phyloP scores from a whole-genome alignment of 2,797 vertebrate species.

The Sebastes matsubarae region DNA sequence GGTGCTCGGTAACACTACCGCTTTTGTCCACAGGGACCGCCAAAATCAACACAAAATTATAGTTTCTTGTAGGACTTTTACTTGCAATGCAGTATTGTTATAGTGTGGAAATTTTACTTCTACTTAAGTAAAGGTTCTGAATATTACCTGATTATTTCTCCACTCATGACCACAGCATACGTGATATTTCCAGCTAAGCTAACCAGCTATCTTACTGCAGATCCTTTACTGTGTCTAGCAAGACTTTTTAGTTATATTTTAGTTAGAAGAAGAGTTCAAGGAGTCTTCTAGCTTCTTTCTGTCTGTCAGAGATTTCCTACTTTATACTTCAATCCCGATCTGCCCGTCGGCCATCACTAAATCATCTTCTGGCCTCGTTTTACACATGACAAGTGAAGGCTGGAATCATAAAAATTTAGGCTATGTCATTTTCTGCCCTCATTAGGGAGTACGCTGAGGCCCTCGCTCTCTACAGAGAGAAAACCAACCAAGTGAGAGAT shows the following conservation, averaged over 20 bases:
- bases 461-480: constrained; percentile 72
- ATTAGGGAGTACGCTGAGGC: constrained; percentile 76
- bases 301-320: neutral
- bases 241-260: neutral
- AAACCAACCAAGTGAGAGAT: constrained; percentile 75
- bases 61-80: no score
- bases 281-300: neutral
- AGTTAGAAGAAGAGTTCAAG: neutral
- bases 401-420: constrained; percentile 21
- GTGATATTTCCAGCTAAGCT: no score
- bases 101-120: no score
- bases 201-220: accelerated
- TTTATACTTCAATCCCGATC: constrained; percentile 11
- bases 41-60: no score
- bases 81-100: no score
- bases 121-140: no score
- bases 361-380: constrained; percentile 35
- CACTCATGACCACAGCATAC: no score
- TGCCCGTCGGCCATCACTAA: constrained; percentile 36
- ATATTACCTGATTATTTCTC: no score
- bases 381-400: neutral
- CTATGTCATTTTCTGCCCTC: constrained; percentile 31
- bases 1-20: no score
- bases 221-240: neutral
- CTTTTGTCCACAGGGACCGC: no score